Base-by-base conservation (phyloP, 2,113 vertebrate genomes). In the Thinocorus orbignyianus region DNA sequence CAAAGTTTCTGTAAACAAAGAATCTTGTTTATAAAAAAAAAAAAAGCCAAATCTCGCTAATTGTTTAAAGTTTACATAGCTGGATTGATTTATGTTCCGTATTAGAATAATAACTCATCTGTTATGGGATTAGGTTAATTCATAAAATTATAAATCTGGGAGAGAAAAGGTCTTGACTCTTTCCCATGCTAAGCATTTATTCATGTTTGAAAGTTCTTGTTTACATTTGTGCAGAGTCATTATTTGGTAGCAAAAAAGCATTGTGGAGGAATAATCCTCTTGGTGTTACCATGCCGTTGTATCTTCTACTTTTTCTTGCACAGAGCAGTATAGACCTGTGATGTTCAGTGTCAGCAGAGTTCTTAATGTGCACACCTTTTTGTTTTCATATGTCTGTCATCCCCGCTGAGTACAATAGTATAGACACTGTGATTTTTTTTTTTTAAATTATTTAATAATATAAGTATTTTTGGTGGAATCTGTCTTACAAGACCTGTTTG, bases 71-170 rank as follows among this genome's bases (percentile, higher is more conserved):
- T 71, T 69, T 80, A 55, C 14, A 3, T 62, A 71, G 48, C 58
- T 96, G 71, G 28, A 26, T 86, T 97, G 74, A 95, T 92, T 82
- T 90, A 91, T 96, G 78, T 62, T 94, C 58, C 57, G 88, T 97
- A 81, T 89, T 87, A 92, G 65, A 81, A 20, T 90, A 95, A 90
- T 95, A 97, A 95, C 82, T 60, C 62, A 92, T 97, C 51, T 96
- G 51, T 86, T 97, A 68, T 13, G 23, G 39, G 62, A n/a, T 46
- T 89, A 48, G 46, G 79, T 96, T 91, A 92, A 69, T 97, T 95
- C 7, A 79, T 92, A 93, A 70, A 97, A 93, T 92, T 91, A 81
- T 79, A 94, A 85, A 92, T 90, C 54, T 81, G 84, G 48, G 90
- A 92, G 58, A 51, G 23, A 48, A 60, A 82, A 91, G 11, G 20